Percentiles rank a stretch among this genome's conserved stretches.
These are phyloP conservation scores for Amphibalanus amphitrite DNA, from an alignment of 1,140 invertebrate genomes.

Conservation along the genomic window DNA sequence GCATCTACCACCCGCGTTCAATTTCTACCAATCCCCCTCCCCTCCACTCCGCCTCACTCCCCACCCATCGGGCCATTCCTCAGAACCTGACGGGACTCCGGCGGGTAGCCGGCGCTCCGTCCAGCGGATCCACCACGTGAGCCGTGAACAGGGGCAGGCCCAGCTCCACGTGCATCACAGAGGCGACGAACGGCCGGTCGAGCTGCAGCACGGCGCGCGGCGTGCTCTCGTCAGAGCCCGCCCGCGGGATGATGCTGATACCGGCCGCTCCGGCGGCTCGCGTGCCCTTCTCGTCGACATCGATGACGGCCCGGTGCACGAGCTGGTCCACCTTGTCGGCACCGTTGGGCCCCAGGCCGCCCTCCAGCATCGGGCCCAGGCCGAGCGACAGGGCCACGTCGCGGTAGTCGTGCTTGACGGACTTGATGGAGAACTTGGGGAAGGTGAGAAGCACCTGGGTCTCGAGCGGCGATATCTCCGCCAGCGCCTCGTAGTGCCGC, in stretches of 20 bases:
- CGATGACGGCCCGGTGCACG: neutral
- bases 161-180: neutral
- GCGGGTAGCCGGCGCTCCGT: no score
- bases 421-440: neutral
- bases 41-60: no score
- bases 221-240: neutral
- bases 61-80: neutral
- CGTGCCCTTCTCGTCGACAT: neutral
- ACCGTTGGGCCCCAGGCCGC: neutral
- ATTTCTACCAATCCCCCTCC: no score
- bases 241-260: neutral
- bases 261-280: neutral
- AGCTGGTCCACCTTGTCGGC: neutral
- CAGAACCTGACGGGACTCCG: neutral
- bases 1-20: no score
- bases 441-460: neutral
- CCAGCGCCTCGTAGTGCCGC: neutral
- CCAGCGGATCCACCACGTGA: neutral
- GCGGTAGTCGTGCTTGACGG: neutral
- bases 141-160: neutral
- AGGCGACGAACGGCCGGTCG: neutral
- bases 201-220: neutral
- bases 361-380: neutral
- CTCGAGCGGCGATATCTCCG: neutral
- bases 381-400: neutral